Evolutionary conservation across 2,888 invertebrate genomes (phyloP).

Genomic region (Troides helena): DNA sequence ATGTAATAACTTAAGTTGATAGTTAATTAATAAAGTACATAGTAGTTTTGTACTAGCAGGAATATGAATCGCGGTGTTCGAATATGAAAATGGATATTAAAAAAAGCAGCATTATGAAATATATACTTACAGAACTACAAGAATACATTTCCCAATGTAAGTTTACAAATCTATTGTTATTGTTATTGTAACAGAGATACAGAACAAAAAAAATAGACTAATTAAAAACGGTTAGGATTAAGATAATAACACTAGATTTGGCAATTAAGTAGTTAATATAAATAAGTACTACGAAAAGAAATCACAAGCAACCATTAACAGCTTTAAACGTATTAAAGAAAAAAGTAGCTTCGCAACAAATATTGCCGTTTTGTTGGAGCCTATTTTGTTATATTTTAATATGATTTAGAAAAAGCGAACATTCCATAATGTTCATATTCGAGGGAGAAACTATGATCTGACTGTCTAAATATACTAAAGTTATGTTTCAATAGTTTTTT

Average conservation of each 20-base stretch:
- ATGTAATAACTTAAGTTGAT: too few species aligned
- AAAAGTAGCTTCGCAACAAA: too few species aligned
- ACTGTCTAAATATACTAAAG: neutral
- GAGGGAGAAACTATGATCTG: neutral
- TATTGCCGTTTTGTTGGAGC: neutral
- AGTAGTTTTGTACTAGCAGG: too few species aligned
- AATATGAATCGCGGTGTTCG: too few species aligned
- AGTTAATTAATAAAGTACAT: too few species aligned
- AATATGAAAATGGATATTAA: too few species aligned
- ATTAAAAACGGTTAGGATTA: neutral
- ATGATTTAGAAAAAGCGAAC: conserved; percentile 13
- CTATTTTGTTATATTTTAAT: conserved; percentile 10
- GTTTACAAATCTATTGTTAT: conserved; percentile 15
- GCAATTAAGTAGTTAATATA: neutral
- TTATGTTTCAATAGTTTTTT: too few species aligned
- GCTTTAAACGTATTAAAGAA: neutral
- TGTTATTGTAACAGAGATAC: too few species aligned
- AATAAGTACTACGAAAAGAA: neutral
- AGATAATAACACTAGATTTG: conserved; percentile 1
- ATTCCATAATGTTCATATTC: neutral
- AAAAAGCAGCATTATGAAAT: too few species aligned
- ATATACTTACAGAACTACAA: neutral
- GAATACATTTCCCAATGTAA: conserved; percentile 3
- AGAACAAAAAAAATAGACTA: neutral
- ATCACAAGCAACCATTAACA: neutral